Evolutionary conservation across 1,140 invertebrate genomes (phyloP).

Genomic region (Agrypnia vestita): DNA sequence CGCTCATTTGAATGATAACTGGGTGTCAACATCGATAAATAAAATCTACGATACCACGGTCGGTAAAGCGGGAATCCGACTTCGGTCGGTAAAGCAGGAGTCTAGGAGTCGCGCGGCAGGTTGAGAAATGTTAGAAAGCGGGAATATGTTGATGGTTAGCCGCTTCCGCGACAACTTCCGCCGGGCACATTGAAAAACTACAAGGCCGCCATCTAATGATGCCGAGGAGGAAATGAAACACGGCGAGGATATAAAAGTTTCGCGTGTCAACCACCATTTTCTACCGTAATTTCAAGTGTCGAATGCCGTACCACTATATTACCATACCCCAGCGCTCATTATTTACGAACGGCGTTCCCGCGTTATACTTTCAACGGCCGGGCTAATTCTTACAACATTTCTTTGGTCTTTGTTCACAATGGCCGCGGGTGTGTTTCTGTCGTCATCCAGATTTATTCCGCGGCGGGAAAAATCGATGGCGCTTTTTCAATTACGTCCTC

Average conservation of each 20-base stretch:
- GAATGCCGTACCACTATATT: conserved; percentile 48
- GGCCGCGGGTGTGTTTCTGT: conserved; percentile 6
- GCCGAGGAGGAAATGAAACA: conserved; percentile 57
- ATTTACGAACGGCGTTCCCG: neutral
- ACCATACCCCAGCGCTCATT: conserved; percentile 36
- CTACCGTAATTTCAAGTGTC: conserved; percentile 55
- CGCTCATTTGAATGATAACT: conserved; percentile 49
- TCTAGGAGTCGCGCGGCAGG: neutral
- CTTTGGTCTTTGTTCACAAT: neutral
- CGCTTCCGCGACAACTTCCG: conserved; percentile 30
- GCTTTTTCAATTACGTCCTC: conserved; percentile 31
- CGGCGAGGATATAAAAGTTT: conserved; percentile 48
- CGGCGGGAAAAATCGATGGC: conserved; percentile 24
- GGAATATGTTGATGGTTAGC: conserved; percentile 9
- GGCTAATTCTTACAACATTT: conserved; percentile 43
- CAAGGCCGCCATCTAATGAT: conserved; percentile 48
- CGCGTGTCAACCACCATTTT: conserved; percentile 59
- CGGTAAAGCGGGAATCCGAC: too few species aligned
- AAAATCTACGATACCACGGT: neutral
- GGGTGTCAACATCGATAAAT: conserved; percentile 28
- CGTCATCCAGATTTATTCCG: conserved; percentile 28
- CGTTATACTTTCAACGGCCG: conserved; percentile 21
- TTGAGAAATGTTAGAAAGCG: neutral
- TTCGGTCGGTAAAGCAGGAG: too few species aligned
- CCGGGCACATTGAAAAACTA: conserved; percentile 23